phyloP scores from a whole-genome alignment of 2,113 vertebrate species.

The Cyphotilapia sp. region DNA sequence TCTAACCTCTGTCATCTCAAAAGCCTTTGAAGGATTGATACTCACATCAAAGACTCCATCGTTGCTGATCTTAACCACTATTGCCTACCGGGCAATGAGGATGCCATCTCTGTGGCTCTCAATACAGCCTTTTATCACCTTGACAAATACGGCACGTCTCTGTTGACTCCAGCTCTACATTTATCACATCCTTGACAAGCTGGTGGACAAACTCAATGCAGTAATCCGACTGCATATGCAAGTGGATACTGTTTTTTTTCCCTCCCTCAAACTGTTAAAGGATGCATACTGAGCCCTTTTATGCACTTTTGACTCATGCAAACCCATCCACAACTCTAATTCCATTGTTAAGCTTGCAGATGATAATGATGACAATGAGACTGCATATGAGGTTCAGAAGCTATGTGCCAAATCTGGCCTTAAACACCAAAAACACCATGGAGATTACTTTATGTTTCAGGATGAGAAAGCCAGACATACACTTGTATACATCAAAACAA shows the following conservation, averaged over 20 bases:
- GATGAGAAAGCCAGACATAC: neutral
- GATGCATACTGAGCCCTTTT: neutral
- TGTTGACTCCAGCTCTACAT: neutral
- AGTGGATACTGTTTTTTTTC: neutral
- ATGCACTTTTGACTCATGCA: neutral
- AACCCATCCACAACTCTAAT: neutral
- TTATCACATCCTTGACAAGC: neutral
- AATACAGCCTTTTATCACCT: neutral
- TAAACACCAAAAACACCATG: neutral
- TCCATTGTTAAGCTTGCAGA: neutral
- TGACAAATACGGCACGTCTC: neutral
- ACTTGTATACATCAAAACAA: neutral
- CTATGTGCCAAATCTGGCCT: neutral
- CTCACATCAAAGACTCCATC: neutral
- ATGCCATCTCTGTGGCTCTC: neutral
- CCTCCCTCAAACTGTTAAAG: neutral
- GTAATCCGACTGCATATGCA: neutral
- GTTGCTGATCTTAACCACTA: neutral
- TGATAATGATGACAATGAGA: neutral
- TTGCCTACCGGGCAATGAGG: neutral
- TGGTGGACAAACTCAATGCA: neutral
- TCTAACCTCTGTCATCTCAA: neutral
- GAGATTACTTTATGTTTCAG: neutral
- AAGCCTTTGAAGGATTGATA: neutral
- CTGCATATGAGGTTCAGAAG: neutral